phyloP scores from a whole-genome alignment of 2,797 vertebrate genomes.

The Erithacus rubecula region DNA sequence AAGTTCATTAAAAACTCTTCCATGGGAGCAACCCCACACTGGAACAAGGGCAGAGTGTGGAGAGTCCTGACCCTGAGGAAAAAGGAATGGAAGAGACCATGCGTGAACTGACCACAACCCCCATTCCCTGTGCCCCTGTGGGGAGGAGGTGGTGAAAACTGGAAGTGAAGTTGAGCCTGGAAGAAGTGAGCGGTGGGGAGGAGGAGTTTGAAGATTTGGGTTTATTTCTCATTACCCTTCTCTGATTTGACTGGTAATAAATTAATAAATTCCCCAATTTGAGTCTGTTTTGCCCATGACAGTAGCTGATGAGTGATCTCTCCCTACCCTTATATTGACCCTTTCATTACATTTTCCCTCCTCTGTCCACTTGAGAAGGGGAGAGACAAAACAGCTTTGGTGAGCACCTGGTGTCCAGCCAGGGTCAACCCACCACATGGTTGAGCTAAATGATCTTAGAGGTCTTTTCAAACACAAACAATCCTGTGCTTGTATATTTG shows the following conservation, averaged over 20 bases:
- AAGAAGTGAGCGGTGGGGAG: background rate
- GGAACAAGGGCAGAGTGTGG: background rate
- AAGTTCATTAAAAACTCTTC: background rate
- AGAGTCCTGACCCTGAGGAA: background rate
- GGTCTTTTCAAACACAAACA: background rate
- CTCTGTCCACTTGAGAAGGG: background rate
- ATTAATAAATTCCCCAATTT: background rate
- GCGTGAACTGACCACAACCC: background rate
- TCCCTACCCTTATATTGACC: background rate
- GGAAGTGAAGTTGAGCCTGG: background rate
- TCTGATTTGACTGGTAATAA: background rate
- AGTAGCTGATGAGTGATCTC: background rate
- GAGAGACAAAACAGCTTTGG: background rate
- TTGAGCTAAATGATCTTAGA: background rate
- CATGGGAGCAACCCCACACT: background rate
- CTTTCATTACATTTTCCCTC: background rate
- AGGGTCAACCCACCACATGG: background rate
- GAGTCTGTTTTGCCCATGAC: background rate
- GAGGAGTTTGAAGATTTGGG: background rate
- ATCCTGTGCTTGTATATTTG: background rate
- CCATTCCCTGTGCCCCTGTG: background rate
- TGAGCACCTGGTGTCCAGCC: background rate
- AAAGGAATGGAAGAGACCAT: background rate
- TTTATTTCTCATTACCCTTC: background rate
- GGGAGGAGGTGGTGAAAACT: background rate